These are phyloP conservation scores for Hermodice carunculata DNA, from an alignment of 2,888 invertebrate species.

Conservation along the genomic window DNA sequence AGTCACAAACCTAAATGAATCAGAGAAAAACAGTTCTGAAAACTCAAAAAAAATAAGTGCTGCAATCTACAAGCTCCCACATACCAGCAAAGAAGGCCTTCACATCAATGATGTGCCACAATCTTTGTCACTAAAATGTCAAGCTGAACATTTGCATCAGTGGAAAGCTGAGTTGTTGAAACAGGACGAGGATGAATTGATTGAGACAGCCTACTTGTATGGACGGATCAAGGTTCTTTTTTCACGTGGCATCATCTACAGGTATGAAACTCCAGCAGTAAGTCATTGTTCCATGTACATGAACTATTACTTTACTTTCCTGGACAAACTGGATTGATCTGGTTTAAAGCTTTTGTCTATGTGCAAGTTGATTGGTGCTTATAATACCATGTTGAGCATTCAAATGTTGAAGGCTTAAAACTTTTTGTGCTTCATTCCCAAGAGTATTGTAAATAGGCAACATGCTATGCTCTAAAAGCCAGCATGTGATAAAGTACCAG, in stretches of 20 bases:
- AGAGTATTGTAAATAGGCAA: neutral
- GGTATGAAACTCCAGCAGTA: constrained; percentile 42
- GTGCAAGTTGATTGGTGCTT: too few species aligned
- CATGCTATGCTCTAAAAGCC: neutral
- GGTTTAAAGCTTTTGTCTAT: too few species aligned
- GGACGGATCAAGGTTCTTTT: constrained; percentile 58
- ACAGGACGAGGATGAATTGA: constrained; percentile 4
- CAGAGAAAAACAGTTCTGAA: too few species aligned
- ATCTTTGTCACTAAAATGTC: constrained; percentile 56
- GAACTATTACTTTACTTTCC: too few species aligned
- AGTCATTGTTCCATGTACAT: neutral
- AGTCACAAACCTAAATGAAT: too few species aligned
- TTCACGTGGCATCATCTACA: constrained; percentile 59
- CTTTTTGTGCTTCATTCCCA: neutral
- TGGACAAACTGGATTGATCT: too few species aligned
- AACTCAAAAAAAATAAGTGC: too few species aligned
- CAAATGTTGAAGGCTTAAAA: too few species aligned
- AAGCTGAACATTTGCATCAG: constrained; percentile 57
- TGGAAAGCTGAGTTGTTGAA: constrained; percentile 36
- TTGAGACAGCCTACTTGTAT: constrained; percentile 41
- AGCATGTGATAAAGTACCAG: neutral
- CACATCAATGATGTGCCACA: too few species aligned
- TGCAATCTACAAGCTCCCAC: too few species aligned
- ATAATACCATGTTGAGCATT: neutral
- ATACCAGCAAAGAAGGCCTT: too few species aligned